These are phyloP conservation scores for Cephus rjabovi DNA, from an alignment of 2,888 invertebrate genomes.

Conservation along the genomic window DNA sequence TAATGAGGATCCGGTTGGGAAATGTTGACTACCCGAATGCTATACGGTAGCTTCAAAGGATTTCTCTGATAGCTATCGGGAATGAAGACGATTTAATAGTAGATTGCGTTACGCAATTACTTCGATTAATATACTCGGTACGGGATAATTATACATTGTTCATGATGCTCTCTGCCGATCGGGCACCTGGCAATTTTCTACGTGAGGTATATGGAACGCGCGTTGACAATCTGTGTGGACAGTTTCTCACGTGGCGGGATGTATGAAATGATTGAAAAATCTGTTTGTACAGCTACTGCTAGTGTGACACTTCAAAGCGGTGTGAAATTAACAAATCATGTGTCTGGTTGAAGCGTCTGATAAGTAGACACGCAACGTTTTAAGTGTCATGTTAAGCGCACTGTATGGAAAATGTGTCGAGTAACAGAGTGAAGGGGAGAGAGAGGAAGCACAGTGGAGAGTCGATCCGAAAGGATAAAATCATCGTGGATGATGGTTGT, in stretches of 20 bases:
- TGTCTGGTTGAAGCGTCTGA: neutral
- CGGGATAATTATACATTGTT: neutral
- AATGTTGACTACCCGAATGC: neutral
- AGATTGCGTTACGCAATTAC: neutral
- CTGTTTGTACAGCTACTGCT: neutral
- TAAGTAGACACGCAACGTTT: neutral
- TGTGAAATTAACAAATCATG: neutral
- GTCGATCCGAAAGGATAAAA: neutral
- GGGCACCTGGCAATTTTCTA: neutral
- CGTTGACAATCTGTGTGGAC: neutral
- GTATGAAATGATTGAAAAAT: neutral
- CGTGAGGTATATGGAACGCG: neutral
- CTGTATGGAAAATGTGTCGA: neutral
- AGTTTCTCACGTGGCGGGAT: neutral
- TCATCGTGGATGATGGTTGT: neutral
- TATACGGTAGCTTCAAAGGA: neutral
- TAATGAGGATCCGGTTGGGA: neutral
- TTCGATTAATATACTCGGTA: neutral
- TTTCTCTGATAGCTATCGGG: neutral
- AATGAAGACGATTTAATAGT: neutral
- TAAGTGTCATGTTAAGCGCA: neutral
- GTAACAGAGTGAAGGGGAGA: slow-evolving; percentile 12
- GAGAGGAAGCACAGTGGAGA: neutral
- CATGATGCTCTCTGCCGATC: neutral
- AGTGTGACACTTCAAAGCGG: neutral